phyloP scores from a whole-genome alignment of 2,797 vertebrate genomes.

The Channa striata region DNA sequence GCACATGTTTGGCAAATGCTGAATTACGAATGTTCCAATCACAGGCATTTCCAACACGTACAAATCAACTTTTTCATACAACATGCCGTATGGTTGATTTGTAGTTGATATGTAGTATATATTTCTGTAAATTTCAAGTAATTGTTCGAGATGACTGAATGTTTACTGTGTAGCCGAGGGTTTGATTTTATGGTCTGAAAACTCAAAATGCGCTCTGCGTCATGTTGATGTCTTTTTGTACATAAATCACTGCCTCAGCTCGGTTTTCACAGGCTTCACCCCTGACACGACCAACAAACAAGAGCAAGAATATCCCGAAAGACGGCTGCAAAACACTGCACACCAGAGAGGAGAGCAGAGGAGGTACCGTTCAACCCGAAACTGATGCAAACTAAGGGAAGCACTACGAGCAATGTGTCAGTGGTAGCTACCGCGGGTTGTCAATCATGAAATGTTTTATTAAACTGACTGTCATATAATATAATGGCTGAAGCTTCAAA shows the following conservation, averaged over 20 bases:
- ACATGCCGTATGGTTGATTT: too few species aligned
- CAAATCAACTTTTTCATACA: too few species aligned
- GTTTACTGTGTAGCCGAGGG: neutral
- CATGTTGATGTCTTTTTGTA: conserved; percentile 9
- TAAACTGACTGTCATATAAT: conserved; percentile 24
- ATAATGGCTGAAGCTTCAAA: neutral
- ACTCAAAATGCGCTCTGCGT: neutral
- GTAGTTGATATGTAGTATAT: neutral
- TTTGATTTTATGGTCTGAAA: neutral
- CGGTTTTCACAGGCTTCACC: conserved; percentile 14
- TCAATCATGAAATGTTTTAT: conserved; percentile 15
- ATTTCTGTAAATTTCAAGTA: neutral
- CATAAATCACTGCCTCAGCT: conserved; percentile 29
- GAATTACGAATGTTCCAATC: conserved; percentile 14
- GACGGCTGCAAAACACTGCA: conserved; percentile 6
- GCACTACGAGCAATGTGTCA: conserved; percentile 16
- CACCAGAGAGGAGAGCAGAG: conserved; percentile 13
- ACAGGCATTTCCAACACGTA: neutral
- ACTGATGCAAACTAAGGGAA: conserved; percentile 13
- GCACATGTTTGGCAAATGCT: neutral
- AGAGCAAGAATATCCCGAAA: conserved; percentile 7
- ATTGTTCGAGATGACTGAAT: neutral
- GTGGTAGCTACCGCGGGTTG: neutral
- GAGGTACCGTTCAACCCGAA: conserved; percentile 28
- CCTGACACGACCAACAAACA: conserved; percentile 18